Conservation (phyloP, 2,888 invertebrate species). For the Rotaria magnacalcarata region DNA sequence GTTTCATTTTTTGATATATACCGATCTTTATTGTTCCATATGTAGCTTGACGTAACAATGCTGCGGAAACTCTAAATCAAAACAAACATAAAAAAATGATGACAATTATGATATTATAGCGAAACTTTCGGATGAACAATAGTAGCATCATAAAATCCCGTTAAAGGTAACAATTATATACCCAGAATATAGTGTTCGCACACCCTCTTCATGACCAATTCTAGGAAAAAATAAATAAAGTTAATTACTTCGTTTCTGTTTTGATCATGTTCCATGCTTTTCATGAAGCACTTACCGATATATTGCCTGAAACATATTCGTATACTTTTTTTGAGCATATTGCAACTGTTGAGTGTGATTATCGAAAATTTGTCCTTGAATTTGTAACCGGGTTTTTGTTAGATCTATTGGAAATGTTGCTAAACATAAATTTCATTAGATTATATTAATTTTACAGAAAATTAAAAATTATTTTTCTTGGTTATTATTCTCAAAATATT, state of each 20-base stretch:
- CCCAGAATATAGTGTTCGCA: conserved; percentile 79
- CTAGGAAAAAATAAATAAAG: neutral
- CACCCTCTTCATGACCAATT: conserved; percentile 71
- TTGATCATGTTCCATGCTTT: no score
- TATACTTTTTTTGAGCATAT: conserved; percentile 63
- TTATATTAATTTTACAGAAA: no score
- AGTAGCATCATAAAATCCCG: no score
- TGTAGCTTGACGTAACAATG: conserved; percentile 82
- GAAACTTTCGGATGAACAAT: no score
- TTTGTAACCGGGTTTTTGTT: conserved; percentile 84
- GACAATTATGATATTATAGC: no score
- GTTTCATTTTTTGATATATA: conserved; percentile 29
- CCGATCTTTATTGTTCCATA: conserved; percentile 95
- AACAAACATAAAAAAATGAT: neutral
- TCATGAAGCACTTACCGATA: conserved; percentile 46
- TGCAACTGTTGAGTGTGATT: conserved; percentile 42
- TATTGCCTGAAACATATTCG: conserved; percentile 86
- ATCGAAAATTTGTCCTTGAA: conserved; percentile 79
- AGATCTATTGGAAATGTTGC: conserved; percentile 84
- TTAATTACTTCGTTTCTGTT: no score
- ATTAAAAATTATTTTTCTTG: no score
- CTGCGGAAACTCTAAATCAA: conserved; percentile 77
- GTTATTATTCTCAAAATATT: no score
- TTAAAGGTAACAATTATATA: conserved; percentile 58
- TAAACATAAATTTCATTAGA: neutral